These are phyloP conservation scores for Zele albiditarsus DNA, from an alignment of 2,888 invertebrate species.

Conservation along the genomic window DNA sequence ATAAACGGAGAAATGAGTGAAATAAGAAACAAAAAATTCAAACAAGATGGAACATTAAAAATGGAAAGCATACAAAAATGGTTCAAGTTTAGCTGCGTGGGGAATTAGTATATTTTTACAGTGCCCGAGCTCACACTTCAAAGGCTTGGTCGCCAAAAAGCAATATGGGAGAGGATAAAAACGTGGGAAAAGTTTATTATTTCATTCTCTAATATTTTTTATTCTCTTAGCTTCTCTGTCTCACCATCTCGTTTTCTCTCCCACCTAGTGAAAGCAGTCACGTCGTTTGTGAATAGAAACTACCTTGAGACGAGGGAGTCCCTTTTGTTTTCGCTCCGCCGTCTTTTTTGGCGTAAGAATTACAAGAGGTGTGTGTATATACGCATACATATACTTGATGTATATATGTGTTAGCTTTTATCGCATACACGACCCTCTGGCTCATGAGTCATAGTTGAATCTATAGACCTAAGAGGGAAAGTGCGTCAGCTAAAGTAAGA, in stretches of 20 bases:
- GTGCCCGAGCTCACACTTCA: constrained; percentile 40
- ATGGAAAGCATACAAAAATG: constrained; percentile 23
- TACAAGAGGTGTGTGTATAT: constrained; percentile 15
- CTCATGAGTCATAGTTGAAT: constrained; percentile 33
- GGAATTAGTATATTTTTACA: constrained; percentile 48
- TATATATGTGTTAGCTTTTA: constrained; percentile 30
- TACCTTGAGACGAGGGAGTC: not conserved
- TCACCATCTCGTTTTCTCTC: constrained; percentile 14
- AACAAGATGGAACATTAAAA: not conserved
- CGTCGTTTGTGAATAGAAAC: constrained; percentile 9
- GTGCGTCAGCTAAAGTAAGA: constrained; percentile 20
- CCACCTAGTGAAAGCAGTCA: constrained; percentile 1
- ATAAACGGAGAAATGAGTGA: not conserved
- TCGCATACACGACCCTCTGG: constrained; percentile 36
- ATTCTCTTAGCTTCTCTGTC: not conserved
- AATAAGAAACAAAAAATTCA: constrained; percentile 11
- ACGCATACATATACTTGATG: not conserved
- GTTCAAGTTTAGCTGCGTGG: constrained; percentile 11
- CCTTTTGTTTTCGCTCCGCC: constrained; percentile 26
- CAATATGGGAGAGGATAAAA: not conserved
- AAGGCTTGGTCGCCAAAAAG: constrained; percentile 33
- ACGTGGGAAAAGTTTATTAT: constrained; percentile 45
- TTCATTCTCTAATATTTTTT: constrained; percentile 40
- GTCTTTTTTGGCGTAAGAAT: constrained; percentile 34
- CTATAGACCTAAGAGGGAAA: constrained; percentile 23